These are phyloP conservation scores for Biston betularia DNA, from an alignment of 2,888 invertebrate genomes.

Conservation along the genomic window DNA sequence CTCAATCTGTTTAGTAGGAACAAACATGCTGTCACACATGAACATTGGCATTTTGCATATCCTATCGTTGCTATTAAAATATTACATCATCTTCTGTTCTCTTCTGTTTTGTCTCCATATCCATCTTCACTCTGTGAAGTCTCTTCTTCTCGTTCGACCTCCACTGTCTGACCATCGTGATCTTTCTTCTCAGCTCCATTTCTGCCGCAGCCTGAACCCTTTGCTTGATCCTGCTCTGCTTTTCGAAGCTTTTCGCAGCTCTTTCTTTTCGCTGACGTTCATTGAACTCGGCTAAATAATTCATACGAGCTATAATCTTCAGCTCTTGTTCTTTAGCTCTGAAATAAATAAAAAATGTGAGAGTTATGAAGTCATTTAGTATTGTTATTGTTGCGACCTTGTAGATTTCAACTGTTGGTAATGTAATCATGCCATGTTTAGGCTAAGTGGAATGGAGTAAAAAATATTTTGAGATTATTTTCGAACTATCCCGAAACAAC, in stretches of 20 bases:
- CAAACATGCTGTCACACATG: too few relatives aligned
- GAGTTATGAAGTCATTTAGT: too few relatives aligned
- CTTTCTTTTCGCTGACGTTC: conserved; percentile 70
- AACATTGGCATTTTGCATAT: too few relatives aligned
- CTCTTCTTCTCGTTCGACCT: conserved; percentile 75
- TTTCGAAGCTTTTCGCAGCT: conserved; percentile 64
- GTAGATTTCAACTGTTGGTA: too few relatives aligned
- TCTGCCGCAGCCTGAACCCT: conserved; percentile 78
- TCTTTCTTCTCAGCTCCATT: conserved; percentile 76
- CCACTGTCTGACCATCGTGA: conserved; percentile 79
- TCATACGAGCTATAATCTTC: conserved; percentile 72
- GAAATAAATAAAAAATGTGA: conserved; percentile 17
- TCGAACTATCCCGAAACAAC: too few relatives aligned
- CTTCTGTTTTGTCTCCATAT: conserved; percentile 65
- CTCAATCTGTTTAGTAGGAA: too few relatives aligned
- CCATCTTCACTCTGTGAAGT: conserved; percentile 64
- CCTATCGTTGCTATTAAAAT: neutral
- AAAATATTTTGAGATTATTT: too few relatives aligned
- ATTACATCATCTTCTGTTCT: conserved; percentile 67
- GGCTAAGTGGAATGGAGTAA: too few relatives aligned
- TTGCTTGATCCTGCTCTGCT: conserved; percentile 72
- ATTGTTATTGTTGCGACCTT: too few relatives aligned
- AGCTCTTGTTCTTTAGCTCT: conserved; percentile 77
- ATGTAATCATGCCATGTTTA: too few relatives aligned
- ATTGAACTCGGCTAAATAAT: conserved; percentile 71